Evolutionary conservation across 2,113 vertebrate genomes (phyloP), one percentile per base, ranked within the genome.

Genomic region (Brachypteracias leptosomus): DNA sequence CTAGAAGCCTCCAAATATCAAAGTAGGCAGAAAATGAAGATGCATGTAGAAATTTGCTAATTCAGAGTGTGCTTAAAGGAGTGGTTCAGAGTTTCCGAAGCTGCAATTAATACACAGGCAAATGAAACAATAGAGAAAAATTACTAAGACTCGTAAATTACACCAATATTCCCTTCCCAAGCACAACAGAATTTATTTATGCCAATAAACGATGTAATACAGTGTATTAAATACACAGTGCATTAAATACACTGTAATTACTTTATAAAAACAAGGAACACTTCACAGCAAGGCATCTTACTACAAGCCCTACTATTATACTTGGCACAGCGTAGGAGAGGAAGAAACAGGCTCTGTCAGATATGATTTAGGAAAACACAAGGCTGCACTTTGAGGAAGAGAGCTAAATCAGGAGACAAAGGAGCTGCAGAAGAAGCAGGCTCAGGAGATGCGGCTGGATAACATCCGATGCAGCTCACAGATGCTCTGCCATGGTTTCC

Each of bases 201-300:
- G 59, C 8, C 47, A 90, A 86, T 6, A 15, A 73, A 59, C 84
- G 25, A 71, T 13, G 22, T 19, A 94, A 78, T 11, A 47, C 42
- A 65, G 90, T 44, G 62, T 65, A 75, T 47, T 95, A 87, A 95
- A 96, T 85, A 88, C 40, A 68, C 47, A 76, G 80, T 16, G 49
- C 68, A 52, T 87, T 87, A 91, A 96, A 93, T 76, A 70, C 72
- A 87, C 55, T 44, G 82, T 91, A 85, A 88, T 95, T 93, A 95
- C 93, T 91, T 88, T 15, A 86, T 74, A 93, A 93, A 95, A 94
- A 89, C 85, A 96, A 95, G 87, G 83, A 96, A 40, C 42, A 87
- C 72, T 94, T 92, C 94, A 79, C 87, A 96, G 92, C 90, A 82
- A 95, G 93, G 70, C 61, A 40, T 35, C 78, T 89, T 85, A 28